Percentiles rank a stretch among this genome's conserved stretches.
These are phyloP conservation scores for Lota lota DNA, from an alignment of 2,113 vertebrate genomes.

Conservation along the genomic window DNA sequence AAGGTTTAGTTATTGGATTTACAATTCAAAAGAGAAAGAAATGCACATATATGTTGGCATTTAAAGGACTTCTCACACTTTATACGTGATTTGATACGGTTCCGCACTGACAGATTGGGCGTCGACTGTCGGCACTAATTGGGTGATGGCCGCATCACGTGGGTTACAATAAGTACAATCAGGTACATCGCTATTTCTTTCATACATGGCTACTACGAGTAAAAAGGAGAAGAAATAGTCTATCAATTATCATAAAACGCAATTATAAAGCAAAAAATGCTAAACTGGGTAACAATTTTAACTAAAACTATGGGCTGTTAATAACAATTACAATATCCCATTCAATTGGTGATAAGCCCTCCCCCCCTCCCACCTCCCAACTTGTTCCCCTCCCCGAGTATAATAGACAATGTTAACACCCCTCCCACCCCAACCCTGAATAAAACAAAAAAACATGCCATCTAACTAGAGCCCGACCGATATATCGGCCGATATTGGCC, in stretches of 20 bases:
- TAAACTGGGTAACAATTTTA: conserved; percentile 52
- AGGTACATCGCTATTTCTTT: conserved; percentile 15
- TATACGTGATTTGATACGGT: conserved; percentile 30
- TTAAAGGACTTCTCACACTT: conserved; percentile 45
- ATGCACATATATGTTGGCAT: background rate
- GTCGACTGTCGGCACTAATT: conserved; percentile 32
- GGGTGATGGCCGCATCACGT: conserved; percentile 26
- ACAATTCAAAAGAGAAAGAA: conserved; percentile 1
- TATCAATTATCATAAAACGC: conserved; percentile 52
- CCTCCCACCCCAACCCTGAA: background rate
- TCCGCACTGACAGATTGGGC: conserved; percentile 22
- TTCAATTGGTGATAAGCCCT: conserved; percentile 45
- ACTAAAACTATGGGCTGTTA: conserved; percentile 63
- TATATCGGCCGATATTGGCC: background rate
- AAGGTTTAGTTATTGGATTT: conserved; percentile 58
- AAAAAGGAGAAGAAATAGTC: conserved; percentile 47
- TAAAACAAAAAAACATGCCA: background rate
- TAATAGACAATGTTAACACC: background rate
- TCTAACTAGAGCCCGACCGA: background rate
- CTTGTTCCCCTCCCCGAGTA: background rate
- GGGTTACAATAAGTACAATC: conserved; percentile 10
- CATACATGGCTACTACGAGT: conserved; percentile 26
- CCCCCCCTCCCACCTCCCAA: conserved; percentile 7
- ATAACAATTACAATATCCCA: conserved; percentile 65
- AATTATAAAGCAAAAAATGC: conserved; percentile 48